phyloP scores from a whole-genome alignment of 1,140 invertebrate species.

The Globodera rostochiensis region DNA sequence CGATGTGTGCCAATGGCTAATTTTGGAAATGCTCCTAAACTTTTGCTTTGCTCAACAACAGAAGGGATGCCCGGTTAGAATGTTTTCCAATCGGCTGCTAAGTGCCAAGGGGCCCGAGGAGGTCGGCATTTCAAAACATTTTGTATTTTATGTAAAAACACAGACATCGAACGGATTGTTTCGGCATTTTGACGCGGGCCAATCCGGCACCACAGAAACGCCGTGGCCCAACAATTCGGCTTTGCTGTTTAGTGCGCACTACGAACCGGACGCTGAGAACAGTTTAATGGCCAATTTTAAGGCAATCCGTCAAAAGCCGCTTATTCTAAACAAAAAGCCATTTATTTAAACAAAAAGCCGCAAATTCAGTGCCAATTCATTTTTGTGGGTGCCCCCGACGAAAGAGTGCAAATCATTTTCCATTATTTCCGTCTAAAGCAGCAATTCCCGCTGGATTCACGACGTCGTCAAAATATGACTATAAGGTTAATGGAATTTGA shows the following conservation, averaged over 20 bases:
- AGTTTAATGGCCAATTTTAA: conserved; percentile 22
- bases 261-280: conserved; percentile 17
- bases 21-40: neutral
- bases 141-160: neutral
- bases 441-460: neutral
- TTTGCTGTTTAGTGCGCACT: conserved; percentile 20
- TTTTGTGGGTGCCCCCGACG: conserved; percentile 54
- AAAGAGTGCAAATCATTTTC: conserved; percentile 54
- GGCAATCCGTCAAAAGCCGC: neutral
- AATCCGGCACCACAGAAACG: conserved; percentile 2
- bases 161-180: neutral
- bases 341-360: neutral
- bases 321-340: neutral
- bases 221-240: neutral
- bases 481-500: neutral
- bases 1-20: neutral
- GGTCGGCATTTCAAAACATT: neutral
- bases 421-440: conserved; percentile 42
- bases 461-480: conserved; percentile 19
- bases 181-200: neutral
- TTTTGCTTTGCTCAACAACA: neutral
- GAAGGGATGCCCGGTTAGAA: neutral
- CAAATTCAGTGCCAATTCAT: conserved; percentile 57
- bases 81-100: conserved; percentile 2
- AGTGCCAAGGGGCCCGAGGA: neutral